phyloP scores from a whole-genome alignment of 2,888 invertebrate genomes.

The Hemicrepidius hirtus region DNA sequence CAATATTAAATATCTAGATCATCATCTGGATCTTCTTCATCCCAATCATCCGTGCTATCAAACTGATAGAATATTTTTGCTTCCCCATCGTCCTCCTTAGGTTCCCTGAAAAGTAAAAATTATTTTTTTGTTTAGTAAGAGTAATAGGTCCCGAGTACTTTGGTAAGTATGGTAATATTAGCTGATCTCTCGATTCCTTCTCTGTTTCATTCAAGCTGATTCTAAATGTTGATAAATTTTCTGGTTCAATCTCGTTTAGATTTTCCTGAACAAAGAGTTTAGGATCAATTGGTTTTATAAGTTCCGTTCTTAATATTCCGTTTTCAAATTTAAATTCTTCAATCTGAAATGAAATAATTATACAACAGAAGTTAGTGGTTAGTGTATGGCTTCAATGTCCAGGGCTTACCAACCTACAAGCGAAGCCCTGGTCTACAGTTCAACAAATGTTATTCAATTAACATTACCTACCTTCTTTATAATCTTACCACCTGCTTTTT shows the following conservation, averaged over 20 bases:
- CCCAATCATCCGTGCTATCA: constrained; percentile 87
- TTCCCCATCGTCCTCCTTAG: constrained; percentile 62
- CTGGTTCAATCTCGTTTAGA: constrained; percentile 65
- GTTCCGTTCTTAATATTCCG: constrained; percentile 66
- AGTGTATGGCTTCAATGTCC: too few relatives aligned
- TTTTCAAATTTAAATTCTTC: constrained; percentile 66
- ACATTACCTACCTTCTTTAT: constrained; percentile 68
- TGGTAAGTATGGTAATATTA: constrained; percentile 77
- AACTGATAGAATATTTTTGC: constrained; percentile 84
- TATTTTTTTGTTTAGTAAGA: constrained; percentile 71
- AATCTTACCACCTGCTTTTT: constrained; percentile 74
- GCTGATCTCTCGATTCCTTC: constrained; percentile 75
- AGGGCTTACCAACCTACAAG: too few relatives aligned
- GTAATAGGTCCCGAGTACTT: constrained; percentile 80
- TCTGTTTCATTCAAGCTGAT: constrained; percentile 79
- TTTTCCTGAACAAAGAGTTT: constrained; percentile 63
- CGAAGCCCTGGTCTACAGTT: too few relatives aligned
- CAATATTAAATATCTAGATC: constrained; percentile 81
- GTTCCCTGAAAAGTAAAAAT: neutral
- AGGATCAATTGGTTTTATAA: constrained; percentile 67
- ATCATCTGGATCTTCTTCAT: constrained; percentile 92
- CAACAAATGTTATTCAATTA: too few relatives aligned
- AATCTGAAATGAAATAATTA: constrained; percentile 54
- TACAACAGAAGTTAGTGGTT: neutral
- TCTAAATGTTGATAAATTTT: constrained; percentile 78